phyloP scores from a whole-genome alignment of 53 echinoderm and acorn worm species.

The Echinarachnius parma region DNA sequence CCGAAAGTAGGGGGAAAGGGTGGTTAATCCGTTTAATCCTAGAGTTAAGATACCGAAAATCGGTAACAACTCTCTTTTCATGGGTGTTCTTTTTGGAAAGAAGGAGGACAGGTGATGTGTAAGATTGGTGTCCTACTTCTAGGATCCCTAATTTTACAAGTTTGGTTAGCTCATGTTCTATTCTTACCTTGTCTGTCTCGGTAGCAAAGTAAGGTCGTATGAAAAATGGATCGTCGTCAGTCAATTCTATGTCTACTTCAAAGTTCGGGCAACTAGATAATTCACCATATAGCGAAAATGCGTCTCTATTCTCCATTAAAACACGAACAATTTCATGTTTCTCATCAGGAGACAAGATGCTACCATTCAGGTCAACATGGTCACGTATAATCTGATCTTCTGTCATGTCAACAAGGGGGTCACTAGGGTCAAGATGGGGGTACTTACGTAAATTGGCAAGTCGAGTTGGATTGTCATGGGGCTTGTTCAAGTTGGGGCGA shows the following conservation, averaged over 20 bases:
- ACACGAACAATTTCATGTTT: neutral
- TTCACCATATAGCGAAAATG: conserved; percentile 29
- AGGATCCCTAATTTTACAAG: conserved; percentile 12
- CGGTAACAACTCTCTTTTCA: conserved; percentile 17
- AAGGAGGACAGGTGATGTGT: conserved; percentile 18
- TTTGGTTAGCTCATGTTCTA: conserved; percentile 10
- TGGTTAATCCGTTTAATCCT: conserved; percentile 18
- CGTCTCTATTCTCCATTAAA: neutral
- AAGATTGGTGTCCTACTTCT: conserved; percentile 16
- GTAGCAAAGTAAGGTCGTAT: conserved; percentile 18
- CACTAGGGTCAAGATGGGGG: conserved; percentile 25
- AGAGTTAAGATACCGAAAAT: conserved; percentile 7
- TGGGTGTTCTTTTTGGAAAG: conserved; percentile 15
- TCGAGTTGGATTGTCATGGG: neutral
- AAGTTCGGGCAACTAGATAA: neutral
- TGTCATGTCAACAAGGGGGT: conserved; percentile 22
- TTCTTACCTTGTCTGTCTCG: conserved; percentile 10
- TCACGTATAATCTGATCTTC: conserved; percentile 14
- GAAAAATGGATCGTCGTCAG: conserved; percentile 8
- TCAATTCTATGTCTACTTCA: conserved; percentile 7
- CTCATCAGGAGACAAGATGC: neutral
- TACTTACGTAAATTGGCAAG: neutral
- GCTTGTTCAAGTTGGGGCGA: neutral
- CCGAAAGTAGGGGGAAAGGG: neutral
- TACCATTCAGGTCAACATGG: conserved; percentile 11